Percentiles rank a stretch among this genome's conserved stretches.
Conservation (phyloP, 2,113 vertebrate genomes). For the Austrofundulus limnaeus region DNA sequence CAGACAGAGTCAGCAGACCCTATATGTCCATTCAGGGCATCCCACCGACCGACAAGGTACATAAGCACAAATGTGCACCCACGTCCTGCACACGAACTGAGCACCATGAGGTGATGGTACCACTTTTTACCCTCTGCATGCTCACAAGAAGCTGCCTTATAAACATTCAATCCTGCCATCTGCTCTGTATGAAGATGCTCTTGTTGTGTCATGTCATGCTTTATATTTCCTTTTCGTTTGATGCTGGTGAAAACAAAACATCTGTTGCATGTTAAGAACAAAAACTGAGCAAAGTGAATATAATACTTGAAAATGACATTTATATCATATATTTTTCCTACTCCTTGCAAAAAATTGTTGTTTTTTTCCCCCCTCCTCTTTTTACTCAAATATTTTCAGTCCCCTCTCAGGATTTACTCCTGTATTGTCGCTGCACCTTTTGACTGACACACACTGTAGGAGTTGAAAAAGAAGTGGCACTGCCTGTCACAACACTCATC, state of each 20-base stretch:
- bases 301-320: not conserved
- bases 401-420: not conserved
- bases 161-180: conserved; percentile 33
- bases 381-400: not conserved
- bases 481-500: not conserved
- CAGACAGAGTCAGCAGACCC: conserved; percentile 97
- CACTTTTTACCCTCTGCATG: conserved; percentile 49
- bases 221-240: conserved; percentile 12
- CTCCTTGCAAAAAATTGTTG: not conserved
- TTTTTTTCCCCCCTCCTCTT: not conserved
- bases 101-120: not conserved
- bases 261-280: conserved; percentile 2
- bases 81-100: conserved; percentile 10
- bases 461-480: not conserved
- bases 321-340: not conserved
- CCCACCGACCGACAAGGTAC: conserved; percentile 91
- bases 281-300: not conserved
- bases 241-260: conserved; percentile 17
- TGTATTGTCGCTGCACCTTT: not conserved
- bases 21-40: conserved; percentile 90
- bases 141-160: conserved; percentile 40
- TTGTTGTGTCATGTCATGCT: conserved; percentile 44
- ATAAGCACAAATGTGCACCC: conserved; percentile 1
- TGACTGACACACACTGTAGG: not conserved
- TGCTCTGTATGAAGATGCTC: conserved; percentile 34